A percentile compares a stretch with the other conserved stretches of the same genome.
Conservation (phyloP, 2,888 invertebrate species). For the Phengaris arion region DNA sequence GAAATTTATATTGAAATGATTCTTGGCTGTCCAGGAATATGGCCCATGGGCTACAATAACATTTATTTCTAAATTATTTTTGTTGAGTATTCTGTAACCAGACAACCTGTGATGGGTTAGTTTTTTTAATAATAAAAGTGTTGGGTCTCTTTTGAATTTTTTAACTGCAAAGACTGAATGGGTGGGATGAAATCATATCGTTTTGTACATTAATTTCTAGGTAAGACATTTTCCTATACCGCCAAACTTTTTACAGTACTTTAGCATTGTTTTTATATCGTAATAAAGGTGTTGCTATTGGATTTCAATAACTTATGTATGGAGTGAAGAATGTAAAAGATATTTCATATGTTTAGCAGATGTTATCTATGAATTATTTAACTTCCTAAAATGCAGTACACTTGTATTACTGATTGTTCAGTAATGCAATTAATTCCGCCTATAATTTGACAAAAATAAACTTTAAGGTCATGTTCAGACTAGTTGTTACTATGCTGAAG, state of each 20-base stretch:
- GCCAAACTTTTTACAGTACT: constrained; percentile 35
- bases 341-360: not conserved
- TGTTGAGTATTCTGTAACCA: not conserved
- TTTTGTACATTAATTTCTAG: constrained; percentile 72
- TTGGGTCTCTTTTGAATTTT: constrained; percentile 72
- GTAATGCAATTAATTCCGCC: not conserved
- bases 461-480: constrained; percentile 1
- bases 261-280: constrained; percentile 28
- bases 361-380: not conserved
- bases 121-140: constrained; percentile 39
- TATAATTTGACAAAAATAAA: not conserved
- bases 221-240: constrained; percentile 59
- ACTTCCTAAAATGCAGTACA: too few species aligned
- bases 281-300: constrained; percentile 1
- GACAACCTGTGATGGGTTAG: not conserved
- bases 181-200: constrained; percentile 76
- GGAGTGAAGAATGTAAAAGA: not conserved
- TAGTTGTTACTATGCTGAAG: not conserved
- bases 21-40: too few species aligned
- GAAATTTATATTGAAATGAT: too few species aligned
- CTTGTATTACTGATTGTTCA: too few species aligned
- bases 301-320: constrained; percentile 17
- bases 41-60: not conserved
- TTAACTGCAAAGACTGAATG: constrained; percentile 77
- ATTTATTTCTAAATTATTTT: not conserved